Base-by-base conservation (phyloP, 2,113 vertebrate genomes). In the Phylloscopus whistleri region DNA sequence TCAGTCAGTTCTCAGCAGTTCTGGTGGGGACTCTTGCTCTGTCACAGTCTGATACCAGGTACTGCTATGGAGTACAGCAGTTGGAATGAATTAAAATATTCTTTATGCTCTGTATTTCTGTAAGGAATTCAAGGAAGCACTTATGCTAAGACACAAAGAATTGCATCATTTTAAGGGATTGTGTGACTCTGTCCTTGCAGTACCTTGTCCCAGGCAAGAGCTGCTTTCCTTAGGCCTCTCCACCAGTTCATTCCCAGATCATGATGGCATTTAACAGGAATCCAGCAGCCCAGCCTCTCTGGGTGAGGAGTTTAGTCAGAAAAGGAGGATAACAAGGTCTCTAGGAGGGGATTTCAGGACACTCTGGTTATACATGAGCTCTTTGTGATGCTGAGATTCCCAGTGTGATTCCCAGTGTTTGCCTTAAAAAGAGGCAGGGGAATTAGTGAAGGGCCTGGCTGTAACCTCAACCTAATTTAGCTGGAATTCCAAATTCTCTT, bases 281-380 rank as follows among this genome's bases (percentile, higher is more conserved):
- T 64, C 66, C 39, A 4, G 28, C 67, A 30, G 35, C 15, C 13
- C 39, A 20, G 56, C 66, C 52, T 28, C 13, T 21, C 62, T 75
- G 70, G 82, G 27, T 16, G 53, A 43, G 41, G 85, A 84, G 48
- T 2, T 76, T 37, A 30, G 43, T 48, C 59, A 89, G 72, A 26
- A 60, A 44, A 51, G 7, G 39, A 55, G 43, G n/a, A 10, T 35
- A n/a, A 74, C 0, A 2, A 69, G 62, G 49, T 39, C n/a, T 74
- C 69, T 1, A 33, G 55, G 79, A 63, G 62, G 23, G 15, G 70
- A 27, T 30, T 31, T 56, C 37, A 18, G 55, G 90, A 35, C 19
- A 0, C 43, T 33, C 17, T 9, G 37, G 26, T 49, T 58, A 9
- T 11, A 1, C 2, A 0, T 11, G 19, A 60, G n/a, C 4, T 4